Evolutionary conservation across 2,113 vertebrate species (phyloP).

Genomic region (Lucifuga dentata): DNA sequence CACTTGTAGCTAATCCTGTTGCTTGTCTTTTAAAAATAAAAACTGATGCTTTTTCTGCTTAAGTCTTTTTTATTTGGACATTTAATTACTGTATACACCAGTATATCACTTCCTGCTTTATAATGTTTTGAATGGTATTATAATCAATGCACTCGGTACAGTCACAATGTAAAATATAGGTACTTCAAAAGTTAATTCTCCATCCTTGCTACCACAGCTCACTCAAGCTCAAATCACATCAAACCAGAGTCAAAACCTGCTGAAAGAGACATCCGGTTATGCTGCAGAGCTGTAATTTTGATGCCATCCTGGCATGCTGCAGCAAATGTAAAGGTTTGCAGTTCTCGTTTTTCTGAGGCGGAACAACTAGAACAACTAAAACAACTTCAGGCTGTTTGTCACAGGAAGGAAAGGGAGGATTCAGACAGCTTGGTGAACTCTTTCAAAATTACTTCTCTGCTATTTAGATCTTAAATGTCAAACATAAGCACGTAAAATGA

Average conservation of each 20-base stretch:
- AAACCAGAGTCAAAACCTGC: background rate
- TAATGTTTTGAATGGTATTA: too few species aligned
- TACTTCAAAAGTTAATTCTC: too few species aligned
- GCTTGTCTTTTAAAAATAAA: too few species aligned
- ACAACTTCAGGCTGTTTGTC: background rate
- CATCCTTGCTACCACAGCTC: background rate
- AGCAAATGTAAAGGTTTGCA: slow-evolving; percentile 5
- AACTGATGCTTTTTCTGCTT: too few species aligned
- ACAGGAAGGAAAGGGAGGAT: slow-evolving; percentile 43
- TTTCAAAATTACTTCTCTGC: background rate
- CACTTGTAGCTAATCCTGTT: too few species aligned
- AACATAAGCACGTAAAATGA: slow-evolving; percentile 3
- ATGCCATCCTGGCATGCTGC: background rate
- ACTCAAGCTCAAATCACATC: background rate
- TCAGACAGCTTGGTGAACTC: background rate
- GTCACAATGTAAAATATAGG: too few species aligned
- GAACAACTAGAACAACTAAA: too few species aligned
- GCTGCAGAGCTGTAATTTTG: slow-evolving; percentile 9
- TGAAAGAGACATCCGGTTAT: slow-evolving; percentile 17
- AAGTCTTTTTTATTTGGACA: too few species aligned
- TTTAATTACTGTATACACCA: too few species aligned
- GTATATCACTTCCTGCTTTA: too few species aligned
- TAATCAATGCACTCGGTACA: too few species aligned
- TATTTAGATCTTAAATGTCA: slow-evolving; percentile 1
- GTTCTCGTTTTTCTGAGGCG: too few species aligned